Conservation (phyloP, 2,113 vertebrate genomes). For the Centropus unirufus region DNA sequence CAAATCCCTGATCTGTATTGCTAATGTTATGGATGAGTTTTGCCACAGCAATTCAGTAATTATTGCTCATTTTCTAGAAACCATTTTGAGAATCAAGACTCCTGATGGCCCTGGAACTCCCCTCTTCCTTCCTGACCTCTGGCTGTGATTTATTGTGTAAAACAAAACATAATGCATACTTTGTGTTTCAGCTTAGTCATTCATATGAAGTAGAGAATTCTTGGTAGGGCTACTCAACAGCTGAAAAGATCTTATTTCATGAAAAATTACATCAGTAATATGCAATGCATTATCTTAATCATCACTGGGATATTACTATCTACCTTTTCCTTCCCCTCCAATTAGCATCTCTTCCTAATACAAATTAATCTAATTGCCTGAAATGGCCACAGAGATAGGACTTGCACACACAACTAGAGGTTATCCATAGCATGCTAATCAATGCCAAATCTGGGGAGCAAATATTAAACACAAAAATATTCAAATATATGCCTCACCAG, state of each 20-base stretch:
- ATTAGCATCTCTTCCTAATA: neutral
- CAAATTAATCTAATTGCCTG: neutral
- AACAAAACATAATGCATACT: neutral
- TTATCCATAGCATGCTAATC: neutral
- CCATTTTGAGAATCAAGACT: neutral
- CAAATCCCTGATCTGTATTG: neutral
- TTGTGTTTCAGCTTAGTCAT: neutral
- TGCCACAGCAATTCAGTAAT: neutral
- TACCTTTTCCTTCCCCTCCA: neutral
- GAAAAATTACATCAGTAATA: neutral
- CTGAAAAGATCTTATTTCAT: neutral
- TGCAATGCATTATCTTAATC: neutral
- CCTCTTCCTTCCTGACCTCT: neutral
- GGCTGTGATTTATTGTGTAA: neutral
- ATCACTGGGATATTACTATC: neutral
- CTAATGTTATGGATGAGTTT: neutral
- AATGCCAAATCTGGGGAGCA: neutral
- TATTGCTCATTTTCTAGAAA: neutral
- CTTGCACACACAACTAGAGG: neutral
- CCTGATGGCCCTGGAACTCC: neutral
- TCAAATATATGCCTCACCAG: neutral
- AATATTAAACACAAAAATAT: neutral
- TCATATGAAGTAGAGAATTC: neutral
- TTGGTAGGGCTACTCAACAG: neutral
- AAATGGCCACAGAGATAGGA: neutral